phyloP scores from a whole-genome alignment of 2,113 vertebrate species.

The Neopipo cinnamomea region DNA sequence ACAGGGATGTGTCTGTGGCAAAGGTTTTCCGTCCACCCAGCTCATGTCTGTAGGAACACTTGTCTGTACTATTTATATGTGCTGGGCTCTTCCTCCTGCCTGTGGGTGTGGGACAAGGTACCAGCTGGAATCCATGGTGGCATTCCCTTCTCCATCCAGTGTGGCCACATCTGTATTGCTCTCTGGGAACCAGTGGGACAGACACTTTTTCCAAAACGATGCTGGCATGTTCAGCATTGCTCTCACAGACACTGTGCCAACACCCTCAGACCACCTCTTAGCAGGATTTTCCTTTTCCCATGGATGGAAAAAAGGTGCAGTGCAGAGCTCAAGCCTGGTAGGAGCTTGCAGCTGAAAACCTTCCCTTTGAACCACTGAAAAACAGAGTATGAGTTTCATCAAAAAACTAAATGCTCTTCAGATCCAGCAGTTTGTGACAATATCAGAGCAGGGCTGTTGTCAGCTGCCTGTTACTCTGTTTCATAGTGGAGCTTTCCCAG shows the following conservation, averaged over 20 bases:
- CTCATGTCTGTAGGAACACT: fast-evolving
- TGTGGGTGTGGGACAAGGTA: neutral
- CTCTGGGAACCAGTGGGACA: fast-evolving
- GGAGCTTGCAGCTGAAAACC: conserved; percentile 42
- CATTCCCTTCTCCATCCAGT: neutral
- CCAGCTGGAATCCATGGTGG: neutral
- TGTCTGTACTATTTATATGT: fast-evolving
- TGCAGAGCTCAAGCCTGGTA: neutral
- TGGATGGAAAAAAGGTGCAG: conserved; percentile 1
- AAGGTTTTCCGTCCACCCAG: neutral
- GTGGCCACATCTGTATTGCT: neutral
- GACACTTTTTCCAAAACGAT: neutral
- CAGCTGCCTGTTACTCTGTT: conserved; percentile 63
- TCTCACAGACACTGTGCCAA: neutral
- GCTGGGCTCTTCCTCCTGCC: neutral
- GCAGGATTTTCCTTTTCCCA: conserved; percentile 12
- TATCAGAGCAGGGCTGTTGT: conserved; percentile 37
- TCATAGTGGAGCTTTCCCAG: conserved; percentile 70
- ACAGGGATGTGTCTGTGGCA: neutral
- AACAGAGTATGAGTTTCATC: conserved; percentile 45
- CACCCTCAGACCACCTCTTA: neutral
- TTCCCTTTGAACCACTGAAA: conserved; percentile 45
- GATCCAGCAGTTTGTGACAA: conserved; percentile 43
- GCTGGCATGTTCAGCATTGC: fast-evolving
- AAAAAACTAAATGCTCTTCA: conserved; percentile 7